Conservation (phyloP, 2,113 vertebrate genomes). For the Ctenomys sociabilis region DNA sequence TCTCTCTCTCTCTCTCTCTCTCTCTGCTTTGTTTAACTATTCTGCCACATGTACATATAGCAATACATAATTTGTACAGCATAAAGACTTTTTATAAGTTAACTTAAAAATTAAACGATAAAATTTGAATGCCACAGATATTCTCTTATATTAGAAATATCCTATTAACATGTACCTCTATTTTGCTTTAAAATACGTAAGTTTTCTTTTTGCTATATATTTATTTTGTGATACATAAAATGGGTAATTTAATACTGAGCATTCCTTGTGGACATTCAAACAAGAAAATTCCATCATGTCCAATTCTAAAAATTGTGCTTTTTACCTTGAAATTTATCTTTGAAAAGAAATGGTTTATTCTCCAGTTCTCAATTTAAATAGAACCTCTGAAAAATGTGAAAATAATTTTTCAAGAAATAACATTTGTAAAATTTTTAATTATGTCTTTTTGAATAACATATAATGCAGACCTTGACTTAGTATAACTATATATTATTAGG, state of each 20-base stretch:
- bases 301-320: background rate
- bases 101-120: slow-evolving; percentile 21
- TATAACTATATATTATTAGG: background rate
- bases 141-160: slow-evolving; percentile 11
- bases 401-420: background rate
- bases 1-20: too few relatives aligned
- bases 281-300: background rate
- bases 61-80: background rate
- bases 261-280: background rate
- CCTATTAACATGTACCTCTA: background rate
- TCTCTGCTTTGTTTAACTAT: background rate
- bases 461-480: too few relatives aligned
- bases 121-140: slow-evolving; percentile 5
- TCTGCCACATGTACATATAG: background rate
- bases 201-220: background rate
- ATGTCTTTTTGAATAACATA: background rate
- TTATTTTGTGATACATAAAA: slow-evolving; percentile 3
- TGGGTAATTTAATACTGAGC: slow-evolving; percentile 36
- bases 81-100: background rate
- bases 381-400: slow-evolving; percentile 12
- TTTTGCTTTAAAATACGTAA: slow-evolving; percentile 29
- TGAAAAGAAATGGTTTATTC: background rate
- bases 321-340: background rate
- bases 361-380: slow-evolving; percentile 24
- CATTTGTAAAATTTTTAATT: background rate